Conservation (phyloP, 2,888 invertebrate genomes). For the Acholoe squamosa region DNA sequence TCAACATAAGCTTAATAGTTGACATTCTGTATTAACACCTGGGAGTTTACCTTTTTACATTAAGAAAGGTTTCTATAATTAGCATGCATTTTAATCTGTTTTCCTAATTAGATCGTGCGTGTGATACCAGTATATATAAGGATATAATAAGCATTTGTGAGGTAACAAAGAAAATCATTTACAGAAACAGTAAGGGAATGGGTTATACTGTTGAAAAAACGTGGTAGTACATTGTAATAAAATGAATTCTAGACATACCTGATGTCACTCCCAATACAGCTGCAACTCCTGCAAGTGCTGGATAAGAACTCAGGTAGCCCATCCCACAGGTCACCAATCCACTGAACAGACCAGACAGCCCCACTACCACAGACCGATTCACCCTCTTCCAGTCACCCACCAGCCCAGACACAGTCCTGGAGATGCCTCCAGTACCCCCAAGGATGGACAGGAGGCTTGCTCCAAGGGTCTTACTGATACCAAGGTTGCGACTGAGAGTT, state of each 20-base stretch:
- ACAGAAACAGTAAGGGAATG: no score
- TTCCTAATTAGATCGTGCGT: no score
- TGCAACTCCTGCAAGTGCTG: neutral
- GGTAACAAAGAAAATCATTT: no score
- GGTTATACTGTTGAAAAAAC: no score
- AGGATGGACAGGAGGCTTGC: conserved; percentile 50
- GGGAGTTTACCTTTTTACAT: no score
- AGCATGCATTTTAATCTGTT: no score
- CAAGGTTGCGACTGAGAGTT: neutral
- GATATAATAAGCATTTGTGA: no score
- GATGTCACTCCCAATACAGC: conserved; percentile 6
- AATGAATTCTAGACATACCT: neutral
- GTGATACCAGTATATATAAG: no score
- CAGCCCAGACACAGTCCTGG: neutral
- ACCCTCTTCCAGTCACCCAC: conserved; percentile 20
- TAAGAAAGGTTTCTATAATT: no score
- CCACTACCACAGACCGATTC: conserved; percentile 31
- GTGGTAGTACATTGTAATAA: neutral
- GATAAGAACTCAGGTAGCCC: conserved; percentile 1
- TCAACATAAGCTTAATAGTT: no score
- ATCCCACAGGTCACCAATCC: conserved; percentile 42
- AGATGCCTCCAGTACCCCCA: conserved; percentile 10
- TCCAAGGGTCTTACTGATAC: conserved; percentile 38
- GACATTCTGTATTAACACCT: no score
- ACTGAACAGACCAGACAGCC: neutral